These are phyloP conservation scores for Tetragonisca angustula DNA, from an alignment of 2,888 invertebrate genomes.

Conservation along the genomic window DNA sequence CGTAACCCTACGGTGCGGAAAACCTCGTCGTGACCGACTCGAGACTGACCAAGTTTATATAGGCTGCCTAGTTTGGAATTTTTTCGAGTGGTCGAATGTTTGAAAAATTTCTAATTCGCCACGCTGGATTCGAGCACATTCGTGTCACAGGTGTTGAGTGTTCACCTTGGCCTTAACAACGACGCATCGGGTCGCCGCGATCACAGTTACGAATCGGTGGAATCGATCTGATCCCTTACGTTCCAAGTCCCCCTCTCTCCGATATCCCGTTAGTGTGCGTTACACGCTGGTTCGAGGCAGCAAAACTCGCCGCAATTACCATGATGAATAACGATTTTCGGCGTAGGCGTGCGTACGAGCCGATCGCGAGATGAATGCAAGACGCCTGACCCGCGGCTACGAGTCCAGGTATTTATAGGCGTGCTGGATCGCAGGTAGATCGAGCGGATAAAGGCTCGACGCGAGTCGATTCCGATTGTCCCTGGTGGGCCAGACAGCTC, in stretches of 20 bases:
- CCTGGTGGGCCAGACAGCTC: slow-evolving; percentile 36
- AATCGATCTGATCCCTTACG: slow-evolving; percentile 16
- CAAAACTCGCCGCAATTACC: slow-evolving; percentile 59
- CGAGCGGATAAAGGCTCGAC: slow-evolving; percentile 65
- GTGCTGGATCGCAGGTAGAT: slow-evolving; percentile 62
- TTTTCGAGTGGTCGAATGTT: too few relatives aligned
- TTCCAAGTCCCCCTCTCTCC: slow-evolving; percentile 10
- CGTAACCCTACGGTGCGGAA: too few relatives aligned
- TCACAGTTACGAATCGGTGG: slow-evolving; percentile 18
- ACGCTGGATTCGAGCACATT: too few relatives aligned
- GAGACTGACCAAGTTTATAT: too few relatives aligned
- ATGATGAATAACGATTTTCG: slow-evolving; percentile 65
- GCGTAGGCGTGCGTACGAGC: slow-evolving; percentile 52
- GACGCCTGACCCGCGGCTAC: slow-evolving; percentile 62
- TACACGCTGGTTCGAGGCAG: not conserved
- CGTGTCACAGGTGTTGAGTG: too few relatives aligned
- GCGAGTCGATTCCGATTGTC: slow-evolving; percentile 67
- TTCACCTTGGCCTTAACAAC: not conserved
- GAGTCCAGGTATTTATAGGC: slow-evolving; percentile 67
- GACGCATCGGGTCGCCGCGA: slow-evolving; percentile 5
- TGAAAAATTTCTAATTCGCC: too few relatives aligned
- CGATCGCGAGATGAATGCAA: slow-evolving; percentile 58
- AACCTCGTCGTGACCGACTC: too few relatives aligned
- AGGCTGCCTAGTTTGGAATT: too few relatives aligned
- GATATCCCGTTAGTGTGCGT: not conserved